Percentiles rank a stretch among this genome's conserved stretches.
Evolutionary conservation across 1,140 invertebrate genomes (phyloP).

Genomic region (Scaptodrosophila lebanonensis): DNA sequence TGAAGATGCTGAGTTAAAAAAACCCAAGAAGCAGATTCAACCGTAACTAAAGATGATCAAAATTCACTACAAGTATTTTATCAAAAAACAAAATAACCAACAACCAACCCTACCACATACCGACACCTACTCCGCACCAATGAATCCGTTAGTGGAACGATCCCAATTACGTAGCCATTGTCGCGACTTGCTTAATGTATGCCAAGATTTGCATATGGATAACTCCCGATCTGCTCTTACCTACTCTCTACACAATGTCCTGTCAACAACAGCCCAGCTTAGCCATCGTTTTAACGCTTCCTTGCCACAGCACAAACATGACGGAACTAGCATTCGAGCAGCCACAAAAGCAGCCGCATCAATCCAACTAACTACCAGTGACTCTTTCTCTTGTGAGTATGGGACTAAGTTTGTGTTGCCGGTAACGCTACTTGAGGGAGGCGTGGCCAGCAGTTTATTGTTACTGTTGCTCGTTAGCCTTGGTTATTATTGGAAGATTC

Average conservation of each 20-base stretch:
- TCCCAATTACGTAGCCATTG: conserved; percentile 9
- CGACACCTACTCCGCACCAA: conserved; percentile 53
- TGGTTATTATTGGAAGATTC: conserved; percentile 27
- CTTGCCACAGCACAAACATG: conserved; percentile 19
- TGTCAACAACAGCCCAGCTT: conserved; percentile 48
- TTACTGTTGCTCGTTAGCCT: conserved; percentile 56
- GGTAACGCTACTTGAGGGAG: too few species aligned
- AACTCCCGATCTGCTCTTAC: conserved; percentile 1
- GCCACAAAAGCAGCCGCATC: conserved; percentile 16
- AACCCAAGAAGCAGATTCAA: conserved; percentile 82
- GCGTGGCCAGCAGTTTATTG: conserved; percentile 40
- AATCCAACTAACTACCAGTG: conserved; percentile 14
- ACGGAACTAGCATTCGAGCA: conserved; percentile 7
- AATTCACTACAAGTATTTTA: conserved; percentile 75
- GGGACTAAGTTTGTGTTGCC: conserved; percentile 38
- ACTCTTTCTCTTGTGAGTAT: conserved; percentile 18
- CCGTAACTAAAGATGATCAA: conserved; percentile 77
- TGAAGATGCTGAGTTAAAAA: conserved; percentile 90
- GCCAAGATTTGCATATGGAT: conserved; percentile 51
- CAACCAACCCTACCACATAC: conserved; percentile 34
- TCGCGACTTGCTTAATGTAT: conserved; percentile 39
- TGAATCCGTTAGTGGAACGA: conserved; percentile 44
- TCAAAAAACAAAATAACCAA: conserved; percentile 70
- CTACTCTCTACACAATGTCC: conserved; percentile 20
- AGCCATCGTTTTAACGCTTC: conserved; percentile 70